Percentiles rank a stretch among this genome's conserved stretches.
Conservation (phyloP, 1,140 invertebrate species). For the Caenorhabditis latens region DNA sequence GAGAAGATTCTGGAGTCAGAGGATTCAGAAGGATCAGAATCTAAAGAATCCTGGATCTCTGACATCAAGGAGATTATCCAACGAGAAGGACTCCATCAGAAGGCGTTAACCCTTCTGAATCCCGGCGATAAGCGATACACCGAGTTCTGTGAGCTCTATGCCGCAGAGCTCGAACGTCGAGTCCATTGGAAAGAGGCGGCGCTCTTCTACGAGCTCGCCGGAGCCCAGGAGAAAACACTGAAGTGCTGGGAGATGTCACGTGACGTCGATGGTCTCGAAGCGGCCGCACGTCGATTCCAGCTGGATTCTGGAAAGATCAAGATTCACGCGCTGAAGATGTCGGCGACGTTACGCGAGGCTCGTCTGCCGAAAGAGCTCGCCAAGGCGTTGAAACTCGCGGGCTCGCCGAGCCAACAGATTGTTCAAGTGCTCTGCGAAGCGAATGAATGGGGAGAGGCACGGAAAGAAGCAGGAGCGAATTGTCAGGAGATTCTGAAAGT, state of each 20-base stretch:
- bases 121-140: neutral
- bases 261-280: constrained; percentile 9
- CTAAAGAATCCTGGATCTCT: neutral
- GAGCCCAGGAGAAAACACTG: constrained; percentile 10
- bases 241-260: constrained; percentile 50
- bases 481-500: neutral
- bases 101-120: constrained; percentile 16
- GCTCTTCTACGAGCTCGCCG: constrained; percentile 13
- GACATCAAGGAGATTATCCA: constrained; percentile 78
- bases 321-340: constrained; percentile 35
- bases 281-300: constrained; percentile 5
- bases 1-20: too few species aligned
- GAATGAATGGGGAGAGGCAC: constrained; percentile 19
- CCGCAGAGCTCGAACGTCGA: constrained; percentile 3
- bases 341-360: neutral
- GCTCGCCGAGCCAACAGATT: neutral
- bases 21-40: constrained; percentile 80
- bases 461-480: neutral
- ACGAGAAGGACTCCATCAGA: constrained; percentile 76
- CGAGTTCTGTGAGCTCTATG: constrained; percentile 34
- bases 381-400: constrained; percentile 2
- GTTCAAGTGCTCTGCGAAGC: constrained; percentile 11
- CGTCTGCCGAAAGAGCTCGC: neutral
- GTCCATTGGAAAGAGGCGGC: constrained; percentile 49
- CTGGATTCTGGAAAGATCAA: neutral